Evolutionary conservation across 35 echinoderm and acorn worm species (phyloP).

Genomic region (Strongylocentrotus purpuratus): DNA sequence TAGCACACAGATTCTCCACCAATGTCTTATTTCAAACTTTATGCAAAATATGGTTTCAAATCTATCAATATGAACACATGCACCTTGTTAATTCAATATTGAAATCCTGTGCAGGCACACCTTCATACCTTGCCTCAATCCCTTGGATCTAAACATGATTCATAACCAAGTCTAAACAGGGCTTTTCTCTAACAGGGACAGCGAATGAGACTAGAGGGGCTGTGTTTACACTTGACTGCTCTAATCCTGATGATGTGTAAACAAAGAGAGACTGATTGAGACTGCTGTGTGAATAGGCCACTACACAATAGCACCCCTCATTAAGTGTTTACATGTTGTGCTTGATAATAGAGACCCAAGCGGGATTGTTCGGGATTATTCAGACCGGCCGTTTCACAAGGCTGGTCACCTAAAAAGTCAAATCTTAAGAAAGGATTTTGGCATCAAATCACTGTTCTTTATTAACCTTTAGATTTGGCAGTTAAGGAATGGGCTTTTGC

Average conservation of each 20-base stretch:
- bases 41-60: too few relatives aligned
- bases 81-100: too few relatives aligned
- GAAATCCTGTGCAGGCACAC: background rate
- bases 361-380: background rate
- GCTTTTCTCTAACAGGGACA: background rate
- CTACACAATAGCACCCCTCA: background rate
- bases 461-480: background rate
- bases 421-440: background rate
- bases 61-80: too few relatives aligned
- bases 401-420: background rate
- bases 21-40: background rate
- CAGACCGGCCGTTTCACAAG: background rate
- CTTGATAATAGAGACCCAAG: background rate
- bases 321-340: background rate
- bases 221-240: background rate
- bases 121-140: background rate
- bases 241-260: background rate
- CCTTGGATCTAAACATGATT: background rate
- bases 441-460: background rate
- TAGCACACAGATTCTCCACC: background rate
- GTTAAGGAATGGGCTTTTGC: background rate
- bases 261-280: background rate
- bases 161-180: background rate
- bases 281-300: background rate
- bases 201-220: background rate